Evolutionary conservation across 2,888 invertebrate genomes (phyloP), one percentile per base, ranked within the genome.

Genomic region (Pterostichus niger): DNA sequence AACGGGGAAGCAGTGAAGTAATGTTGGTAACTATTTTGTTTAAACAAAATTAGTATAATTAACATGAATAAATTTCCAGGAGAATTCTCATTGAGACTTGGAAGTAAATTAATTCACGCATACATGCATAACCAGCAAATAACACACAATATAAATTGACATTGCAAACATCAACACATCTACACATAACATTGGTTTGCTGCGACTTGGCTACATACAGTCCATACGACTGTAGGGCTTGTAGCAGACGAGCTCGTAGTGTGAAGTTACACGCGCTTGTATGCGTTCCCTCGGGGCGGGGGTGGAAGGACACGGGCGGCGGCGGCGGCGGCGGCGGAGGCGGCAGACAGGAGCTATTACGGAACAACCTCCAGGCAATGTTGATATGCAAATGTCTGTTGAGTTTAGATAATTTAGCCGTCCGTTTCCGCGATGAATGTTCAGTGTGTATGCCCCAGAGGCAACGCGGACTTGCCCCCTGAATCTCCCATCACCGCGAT

Each of bases 301-400:
- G 56, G 56, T 59, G 35, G 64, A 33, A 64, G 64, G 64, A 64
- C 64, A 64, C 64, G 64, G 64, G 10, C 11, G 40, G n/a, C 52
- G 52, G n/a, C 10, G 52, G 52, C n/a, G 56, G 56, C 24, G 17
- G 56, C 56, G 7, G 54, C 54, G 35, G 35, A 7, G 54, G 77
- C 15, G 35, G 77, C 54, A 77, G 77, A 77, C 59, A 77, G 54
- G 76, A 84, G 76, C 84, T 85, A 85, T 85, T 85, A 84, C 83
- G 52, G 82, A 77, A 84, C 78, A 80, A 77, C 85, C 85, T 85
- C 68, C 75, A 84, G 86, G 86, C 85, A 84, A 85, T 85, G 86
- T 85, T 86, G 86, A 86, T 86, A 86, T 86, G 86, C 86, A 86
- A 86, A 86, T 86, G 85, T 85, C 85, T 84, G 85, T 85, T 85